Conservation (phyloP, 2,888 invertebrate species). For the Synergus japonicus region DNA sequence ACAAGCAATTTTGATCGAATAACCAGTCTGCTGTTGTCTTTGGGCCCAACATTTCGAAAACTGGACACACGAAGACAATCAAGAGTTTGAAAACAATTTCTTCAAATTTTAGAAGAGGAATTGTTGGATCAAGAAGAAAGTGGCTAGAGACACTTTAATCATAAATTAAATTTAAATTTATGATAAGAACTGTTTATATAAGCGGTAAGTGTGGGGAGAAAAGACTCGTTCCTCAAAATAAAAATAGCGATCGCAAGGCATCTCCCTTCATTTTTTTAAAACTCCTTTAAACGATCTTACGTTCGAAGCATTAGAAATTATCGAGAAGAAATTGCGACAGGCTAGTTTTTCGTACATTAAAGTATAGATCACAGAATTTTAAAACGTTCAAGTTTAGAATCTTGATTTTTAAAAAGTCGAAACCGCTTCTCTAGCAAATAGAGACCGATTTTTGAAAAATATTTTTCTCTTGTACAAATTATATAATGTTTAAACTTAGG, state of each 20-base stretch:
- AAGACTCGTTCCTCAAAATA: background rate
- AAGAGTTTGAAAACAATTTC: too few species aligned
- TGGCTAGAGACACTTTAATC: too few species aligned
- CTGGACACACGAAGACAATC: too few species aligned
- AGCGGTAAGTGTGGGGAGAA: conserved; percentile 8
- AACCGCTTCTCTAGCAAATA: conserved; percentile 28
- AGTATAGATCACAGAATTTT: conserved; percentile 1
- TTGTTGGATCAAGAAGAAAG: too few species aligned
- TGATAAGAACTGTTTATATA: background rate
- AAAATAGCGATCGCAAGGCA: background rate
- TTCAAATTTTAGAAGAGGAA: too few species aligned
- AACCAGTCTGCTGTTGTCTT: too few species aligned
- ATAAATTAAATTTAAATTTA: too few species aligned
- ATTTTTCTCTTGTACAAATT: conserved; percentile 35
- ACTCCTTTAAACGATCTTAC: conserved; percentile 18
- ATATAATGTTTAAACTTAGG: conserved; percentile 33
- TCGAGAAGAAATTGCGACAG: conserved; percentile 14
- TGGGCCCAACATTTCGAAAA: too few species aligned
- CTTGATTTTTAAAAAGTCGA: background rate
- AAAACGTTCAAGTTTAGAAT: background rate
- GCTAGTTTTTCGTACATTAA: conserved; percentile 26
- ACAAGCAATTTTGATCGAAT: too few species aligned
- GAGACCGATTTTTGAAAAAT: conserved; percentile 15
- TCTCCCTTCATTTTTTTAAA: background rate
- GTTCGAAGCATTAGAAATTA: conserved; percentile 11